Conservation (phyloP, 2,797 vertebrate genomes). For the Artibeus jamaicensis region DNA sequence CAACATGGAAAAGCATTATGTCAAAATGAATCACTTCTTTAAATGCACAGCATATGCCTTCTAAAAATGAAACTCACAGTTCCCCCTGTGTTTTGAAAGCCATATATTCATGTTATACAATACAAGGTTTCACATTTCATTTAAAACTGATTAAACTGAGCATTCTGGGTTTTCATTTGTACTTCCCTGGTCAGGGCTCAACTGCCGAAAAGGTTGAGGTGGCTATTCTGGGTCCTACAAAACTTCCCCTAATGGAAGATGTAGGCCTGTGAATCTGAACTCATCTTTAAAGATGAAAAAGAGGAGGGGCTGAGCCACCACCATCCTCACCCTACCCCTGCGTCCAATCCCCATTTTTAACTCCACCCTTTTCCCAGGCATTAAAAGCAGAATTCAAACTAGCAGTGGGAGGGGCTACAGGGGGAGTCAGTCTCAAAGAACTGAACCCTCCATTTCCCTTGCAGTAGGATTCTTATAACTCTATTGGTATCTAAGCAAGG, state of each 20-base stretch:
- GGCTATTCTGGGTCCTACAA: neutral
- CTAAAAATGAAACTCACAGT: slow-evolving; percentile 38
- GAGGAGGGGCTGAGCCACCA: neutral
- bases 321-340: neutral
- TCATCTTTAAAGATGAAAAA: slow-evolving; percentile 37
- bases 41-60: neutral
- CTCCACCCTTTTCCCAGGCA: neutral
- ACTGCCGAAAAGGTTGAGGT: neutral
- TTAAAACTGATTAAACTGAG: slow-evolving; percentile 41
- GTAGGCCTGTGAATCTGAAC: neutral
- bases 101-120: neutral
- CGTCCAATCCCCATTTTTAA: neutral
- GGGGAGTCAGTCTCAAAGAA: neutral
- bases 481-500: neutral
- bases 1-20: neutral
- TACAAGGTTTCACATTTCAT: slow-evolving; percentile 41
- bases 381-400: neutral
- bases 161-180: neutral
- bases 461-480: neutral
- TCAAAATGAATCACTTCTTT: slow-evolving; percentile 32
- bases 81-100: neutral
- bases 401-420: neutral
- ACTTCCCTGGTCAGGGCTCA: neutral
- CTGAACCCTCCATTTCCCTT: neutral
- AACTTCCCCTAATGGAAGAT: neutral